Conservation (phyloP, 2,113 vertebrate genomes). For the Lamprologus callipterus region DNA sequence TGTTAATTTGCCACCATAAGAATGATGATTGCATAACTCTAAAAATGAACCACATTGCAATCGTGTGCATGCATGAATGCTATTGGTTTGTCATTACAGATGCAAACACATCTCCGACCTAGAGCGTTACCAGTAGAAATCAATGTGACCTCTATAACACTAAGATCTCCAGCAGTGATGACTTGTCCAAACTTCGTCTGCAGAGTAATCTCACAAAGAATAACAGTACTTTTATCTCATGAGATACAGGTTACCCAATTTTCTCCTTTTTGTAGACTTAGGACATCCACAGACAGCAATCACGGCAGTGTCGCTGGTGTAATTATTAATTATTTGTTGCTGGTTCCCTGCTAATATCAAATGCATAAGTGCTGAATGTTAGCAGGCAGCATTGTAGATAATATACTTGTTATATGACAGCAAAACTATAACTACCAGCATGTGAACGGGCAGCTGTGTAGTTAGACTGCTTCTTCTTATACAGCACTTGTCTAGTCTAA, state of each 20-base stretch:
- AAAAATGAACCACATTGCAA: not conserved
- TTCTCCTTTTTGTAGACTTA: not conserved
- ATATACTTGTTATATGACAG: not conserved
- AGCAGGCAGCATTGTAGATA: not conserved
- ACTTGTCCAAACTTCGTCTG: not conserved
- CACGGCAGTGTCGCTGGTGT: fast-evolving
- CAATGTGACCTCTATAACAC: not conserved
- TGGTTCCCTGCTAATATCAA: not conserved
- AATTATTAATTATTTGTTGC: not conserved
- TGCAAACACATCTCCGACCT: not conserved
- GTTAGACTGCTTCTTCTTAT: not conserved
- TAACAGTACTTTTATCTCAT: not conserved
- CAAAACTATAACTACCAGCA: not conserved
- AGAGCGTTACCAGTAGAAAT: not conserved
- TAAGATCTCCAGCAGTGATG: not conserved
- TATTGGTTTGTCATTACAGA: not conserved
- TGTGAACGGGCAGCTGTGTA: not conserved
- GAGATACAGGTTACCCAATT: not conserved
- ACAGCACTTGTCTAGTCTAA: not conserved
- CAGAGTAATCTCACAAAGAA: not conserved
- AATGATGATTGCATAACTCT: not conserved
- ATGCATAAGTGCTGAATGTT: not conserved
- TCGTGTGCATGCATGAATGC: not conserved
- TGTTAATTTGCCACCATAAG: not conserved
- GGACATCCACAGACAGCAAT: not conserved